Conservation (phyloP, 2,888 invertebrate genomes). For the Plutella xylostella region DNA sequence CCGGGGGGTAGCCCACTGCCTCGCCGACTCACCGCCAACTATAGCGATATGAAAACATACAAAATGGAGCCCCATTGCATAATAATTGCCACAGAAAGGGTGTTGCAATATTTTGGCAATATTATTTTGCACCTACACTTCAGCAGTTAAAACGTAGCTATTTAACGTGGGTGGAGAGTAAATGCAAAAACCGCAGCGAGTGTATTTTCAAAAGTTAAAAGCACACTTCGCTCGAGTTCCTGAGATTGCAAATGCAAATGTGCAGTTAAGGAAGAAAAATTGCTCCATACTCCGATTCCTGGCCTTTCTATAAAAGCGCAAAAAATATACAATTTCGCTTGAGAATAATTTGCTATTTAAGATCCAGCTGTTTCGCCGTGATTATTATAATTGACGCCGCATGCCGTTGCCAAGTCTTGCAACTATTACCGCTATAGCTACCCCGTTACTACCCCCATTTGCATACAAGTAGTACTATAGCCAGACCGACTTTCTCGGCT, state of each 20-base stretch:
- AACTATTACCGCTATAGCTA: conserved; percentile 3
- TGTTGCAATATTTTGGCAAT: neutral
- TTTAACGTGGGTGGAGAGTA: neutral
- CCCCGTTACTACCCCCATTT: conserved; percentile 6
- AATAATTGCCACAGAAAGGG: conserved; percentile 5
- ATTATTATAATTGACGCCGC: conserved; percentile 50
- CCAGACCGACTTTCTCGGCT: no score
- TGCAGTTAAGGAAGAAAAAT: conserved; percentile 7
- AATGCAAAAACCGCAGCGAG: neutral
- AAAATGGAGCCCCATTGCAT: conserved; percentile 34
- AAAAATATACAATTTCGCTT: conserved; percentile 11
- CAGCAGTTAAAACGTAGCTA: neutral
- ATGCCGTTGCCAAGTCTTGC: conserved; percentile 46
- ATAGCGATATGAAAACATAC: conserved; percentile 51
- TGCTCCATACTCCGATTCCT: neutral
- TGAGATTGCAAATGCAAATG: conserved; percentile 8
- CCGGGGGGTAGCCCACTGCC: conserved; percentile 63
- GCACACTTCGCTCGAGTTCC: neutral
- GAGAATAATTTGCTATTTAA: conserved; percentile 21
- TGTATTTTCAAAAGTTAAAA: neutral
- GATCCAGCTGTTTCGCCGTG: conserved; percentile 33
- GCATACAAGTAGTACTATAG: conserved; percentile 3
- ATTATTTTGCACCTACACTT: no score
- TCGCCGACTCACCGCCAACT: conserved; percentile 31
- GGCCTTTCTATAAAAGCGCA: neutral